Evolutionary conservation across 2,113 vertebrate genomes (phyloP), one percentile per base, ranked within the genome.

Genomic region (Austrofundulus limnaeus): DNA sequence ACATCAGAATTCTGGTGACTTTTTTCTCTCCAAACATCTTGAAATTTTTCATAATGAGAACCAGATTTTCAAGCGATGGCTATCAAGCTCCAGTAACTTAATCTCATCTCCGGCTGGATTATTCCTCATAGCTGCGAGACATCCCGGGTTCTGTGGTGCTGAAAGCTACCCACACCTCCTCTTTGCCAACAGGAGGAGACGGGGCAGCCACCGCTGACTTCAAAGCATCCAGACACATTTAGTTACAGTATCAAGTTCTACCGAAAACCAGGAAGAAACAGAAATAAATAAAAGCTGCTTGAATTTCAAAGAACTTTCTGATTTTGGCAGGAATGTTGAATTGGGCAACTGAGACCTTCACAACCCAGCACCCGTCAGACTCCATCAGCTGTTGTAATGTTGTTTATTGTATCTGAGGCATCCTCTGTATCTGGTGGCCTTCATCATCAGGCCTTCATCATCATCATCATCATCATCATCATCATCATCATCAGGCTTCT

Each of bases 31-130:
- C 20, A 23, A 77, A 61, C 60, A 76, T 85, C 21, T 80, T 83
- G 77, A 88, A 87, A 78, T 75, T 2, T 70, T 76, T 68, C 58
- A 16, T 89, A 89, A 92, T 91, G 80, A 69, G 73, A 59, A 75
- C 77, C 90, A 92, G 84, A 81, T 85, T 90, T 88, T 77, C 61
- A 34, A 81, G 50, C 28, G 72, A 67, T 80, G 54, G 68, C 79
- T 82, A 85, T 77, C 82, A 80, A 51, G 60, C 72, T 78, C 73
- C 54, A 48, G 81, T 84, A 85, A 88, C 84, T 71, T 78, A 84
- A 87, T 87, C 86, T 87, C 64, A 81, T 84, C 83, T 86, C 83
- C 83, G 70, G 81, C 57, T 66, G 77, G 71, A 78, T 83, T 59
- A 65, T 5, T 21, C 56, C 58, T 66, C 73, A 61, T 61, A 61